Base-by-base conservation (phyloP, 2,888 invertebrate species). In the Rotaria socialis region DNA sequence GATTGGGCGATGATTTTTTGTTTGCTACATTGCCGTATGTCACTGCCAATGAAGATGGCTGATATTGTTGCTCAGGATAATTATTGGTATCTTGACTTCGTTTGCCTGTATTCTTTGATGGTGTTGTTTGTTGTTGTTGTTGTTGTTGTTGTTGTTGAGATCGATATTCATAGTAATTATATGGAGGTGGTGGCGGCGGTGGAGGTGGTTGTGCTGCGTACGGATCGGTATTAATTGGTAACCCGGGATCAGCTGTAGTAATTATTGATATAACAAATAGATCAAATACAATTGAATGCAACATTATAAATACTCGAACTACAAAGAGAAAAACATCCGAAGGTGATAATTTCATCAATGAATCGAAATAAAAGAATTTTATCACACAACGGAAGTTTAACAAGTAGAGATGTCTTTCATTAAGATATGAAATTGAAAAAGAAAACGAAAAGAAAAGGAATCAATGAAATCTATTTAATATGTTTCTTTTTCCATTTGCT, bases 111-210 rank as follows among this genome's bases (percentile, higher is more conserved):
- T 67, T 14, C 4, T 35, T 6, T 67, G 67, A 67, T 19, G 67
- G 67, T 67, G 14, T 41, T 67, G 16, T 16, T 67, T 67, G 67
- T 67, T 67, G 58, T 11, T 56, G 56, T 8, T 56, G 27, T 5
- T 50, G 60, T 24, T 60, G 60, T 5, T 60, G 60, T 60, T 74
- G 75, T 24, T 75, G 43, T 24, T 75, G 75, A 47, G 67, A 67
- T 67, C 35, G 67, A 67, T 67, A 67, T 67, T 67, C 67, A 35
- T 67, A 67, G 19, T 67, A 67, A 67, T 67, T 67, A 67, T 67
- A 67, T 67, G 67, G 56, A 8, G 56, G 11, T n/a, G 60, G 60
- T 27, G 60, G 35, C 2, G 35, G 35, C 2, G 35, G 35, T 67
- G 67, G 56, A 1, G 56, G 67, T 35, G 67, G 67, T 35, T 67